Percentiles rank a stretch among this genome's conserved stretches.
phyloP scores from a whole-genome alignment of 2,888 invertebrate genomes.

The Balanococcus diminutus region DNA sequence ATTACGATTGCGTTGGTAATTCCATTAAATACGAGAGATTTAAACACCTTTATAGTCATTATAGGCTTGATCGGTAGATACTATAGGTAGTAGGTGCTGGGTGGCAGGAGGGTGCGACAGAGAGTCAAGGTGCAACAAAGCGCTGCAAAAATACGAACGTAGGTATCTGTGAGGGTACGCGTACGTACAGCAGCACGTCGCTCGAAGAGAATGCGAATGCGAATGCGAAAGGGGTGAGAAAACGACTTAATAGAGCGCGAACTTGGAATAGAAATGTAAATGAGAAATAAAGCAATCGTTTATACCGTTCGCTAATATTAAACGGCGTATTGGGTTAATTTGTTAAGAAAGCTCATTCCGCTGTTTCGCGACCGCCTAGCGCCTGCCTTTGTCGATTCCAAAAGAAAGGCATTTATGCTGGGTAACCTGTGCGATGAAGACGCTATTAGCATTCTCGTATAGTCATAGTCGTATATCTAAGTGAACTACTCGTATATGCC shows the following conservation, averaged over 20 bases:
- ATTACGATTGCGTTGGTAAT: no score
- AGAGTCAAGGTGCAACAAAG: no score
- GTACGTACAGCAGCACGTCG: no score
- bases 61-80: background rate
- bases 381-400: background rate
- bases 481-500: no score
- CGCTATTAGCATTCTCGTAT: no score
- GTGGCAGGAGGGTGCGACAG: no score
- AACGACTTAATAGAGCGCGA: slow-evolving; percentile 20
- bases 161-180: no score
- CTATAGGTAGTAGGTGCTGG: background rate
- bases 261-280: slow-evolving; percentile 15
- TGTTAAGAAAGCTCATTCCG: slow-evolving; percentile 4
- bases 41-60: background rate
- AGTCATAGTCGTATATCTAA: no score
- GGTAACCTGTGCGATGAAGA: no score
- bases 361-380: background rate
- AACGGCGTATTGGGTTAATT: slow-evolving; percentile 17
- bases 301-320: slow-evolving; percentile 26
- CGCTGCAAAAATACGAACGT: background rate
- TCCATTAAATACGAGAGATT: slow-evolving; percentile 20
- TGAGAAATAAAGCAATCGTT: slow-evolving; percentile 34
- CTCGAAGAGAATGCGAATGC: background rate
- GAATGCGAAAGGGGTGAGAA: background rate
- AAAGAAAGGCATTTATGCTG: background rate